phyloP scores from a whole-genome alignment of 2,113 vertebrate genomes.

The Argyrosomus japonicus region DNA sequence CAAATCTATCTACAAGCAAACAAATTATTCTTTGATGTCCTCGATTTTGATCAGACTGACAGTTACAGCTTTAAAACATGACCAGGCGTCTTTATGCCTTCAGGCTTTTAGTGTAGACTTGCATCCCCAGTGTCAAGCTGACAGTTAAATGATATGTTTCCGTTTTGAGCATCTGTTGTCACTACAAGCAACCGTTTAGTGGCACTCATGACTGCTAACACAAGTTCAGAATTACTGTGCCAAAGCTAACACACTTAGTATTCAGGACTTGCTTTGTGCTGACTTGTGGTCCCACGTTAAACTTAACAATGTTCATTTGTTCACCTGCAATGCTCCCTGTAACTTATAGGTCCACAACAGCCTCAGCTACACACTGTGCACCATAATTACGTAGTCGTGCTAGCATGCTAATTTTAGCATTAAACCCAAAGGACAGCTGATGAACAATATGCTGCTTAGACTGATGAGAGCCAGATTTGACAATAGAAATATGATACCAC shows the following conservation, averaged over 20 bases:
- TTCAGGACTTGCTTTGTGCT: conserved; percentile 4
- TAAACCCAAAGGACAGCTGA: neutral
- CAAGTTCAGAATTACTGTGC: neutral
- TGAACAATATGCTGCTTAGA: neutral
- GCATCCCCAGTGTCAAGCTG: neutral
- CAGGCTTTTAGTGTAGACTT: conserved; percentile 5
- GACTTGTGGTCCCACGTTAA: neutral
- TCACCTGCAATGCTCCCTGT: neutral
- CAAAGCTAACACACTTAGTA: neutral
- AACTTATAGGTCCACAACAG: neutral
- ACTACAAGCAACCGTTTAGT: neutral
- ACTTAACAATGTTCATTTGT: neutral
- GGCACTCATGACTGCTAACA: neutral
- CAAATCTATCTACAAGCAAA: neutral
- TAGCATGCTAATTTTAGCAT: conserved; percentile 11
- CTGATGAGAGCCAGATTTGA: conserved; percentile 5
- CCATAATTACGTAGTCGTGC: neutral
- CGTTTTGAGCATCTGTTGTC: conserved; percentile 5
- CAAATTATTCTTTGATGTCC: neutral
- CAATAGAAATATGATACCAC: conserved; percentile 4
- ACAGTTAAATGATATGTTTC: neutral
- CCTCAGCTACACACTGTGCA: neutral
- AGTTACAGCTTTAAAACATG: neutral
- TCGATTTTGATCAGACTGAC: neutral
- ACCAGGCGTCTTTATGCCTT: neutral